Conservation (phyloP, 2,113 vertebrate species). For the Condylura cristata region DNA sequence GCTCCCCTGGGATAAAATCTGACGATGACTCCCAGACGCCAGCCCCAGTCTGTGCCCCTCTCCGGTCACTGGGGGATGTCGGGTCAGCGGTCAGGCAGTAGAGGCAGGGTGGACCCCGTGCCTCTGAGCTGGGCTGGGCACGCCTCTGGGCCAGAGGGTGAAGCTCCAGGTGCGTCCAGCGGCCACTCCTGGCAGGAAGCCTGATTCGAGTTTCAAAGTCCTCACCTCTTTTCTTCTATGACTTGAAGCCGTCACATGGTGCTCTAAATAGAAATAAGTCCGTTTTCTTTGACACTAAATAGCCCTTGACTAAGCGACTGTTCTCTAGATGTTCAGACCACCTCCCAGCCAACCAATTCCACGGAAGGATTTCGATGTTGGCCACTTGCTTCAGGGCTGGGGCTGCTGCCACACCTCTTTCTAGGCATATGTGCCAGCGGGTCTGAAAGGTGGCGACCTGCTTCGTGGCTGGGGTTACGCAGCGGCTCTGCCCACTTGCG, state of each 20-base stretch:
- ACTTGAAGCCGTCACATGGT: neutral
- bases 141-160: neutral
- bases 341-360: neutral
- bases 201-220: neutral
- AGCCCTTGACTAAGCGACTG: neutral
- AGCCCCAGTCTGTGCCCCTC: neutral
- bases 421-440: fast-evolving
- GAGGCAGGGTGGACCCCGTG: neutral
- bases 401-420: neutral
- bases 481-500: neutral
- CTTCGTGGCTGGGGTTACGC: fast-evolving
- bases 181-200: neutral
- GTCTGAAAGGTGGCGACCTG: neutral
- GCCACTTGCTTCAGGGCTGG: neutral
- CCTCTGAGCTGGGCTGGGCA: neutral
- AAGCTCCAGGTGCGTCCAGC: neutral
- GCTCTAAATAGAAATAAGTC: neutral
- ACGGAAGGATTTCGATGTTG: neutral
- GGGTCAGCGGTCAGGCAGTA: neutral
- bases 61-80: fast-evolving
- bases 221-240: neutral
- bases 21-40: too few species aligned
- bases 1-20: neutral
- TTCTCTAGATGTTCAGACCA: neutral
- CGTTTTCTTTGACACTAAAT: neutral